Percentiles rank a stretch among this genome's conserved stretches.
phyloP scores from a whole-genome alignment of 2,888 invertebrate genomes.

The Pyrocoelia pectoralis region DNA sequence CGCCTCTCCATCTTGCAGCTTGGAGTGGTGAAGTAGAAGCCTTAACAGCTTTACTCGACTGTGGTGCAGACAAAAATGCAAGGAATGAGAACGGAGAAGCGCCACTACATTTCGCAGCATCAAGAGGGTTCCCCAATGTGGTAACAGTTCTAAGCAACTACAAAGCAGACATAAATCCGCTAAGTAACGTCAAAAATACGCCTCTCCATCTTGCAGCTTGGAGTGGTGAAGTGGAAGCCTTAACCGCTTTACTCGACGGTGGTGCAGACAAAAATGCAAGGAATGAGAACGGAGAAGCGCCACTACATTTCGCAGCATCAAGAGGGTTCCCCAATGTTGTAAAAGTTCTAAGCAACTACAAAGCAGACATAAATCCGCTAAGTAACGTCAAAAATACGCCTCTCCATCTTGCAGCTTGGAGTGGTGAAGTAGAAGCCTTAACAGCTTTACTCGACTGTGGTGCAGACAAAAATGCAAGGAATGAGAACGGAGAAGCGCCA shows the following conservation, averaged over 20 bases:
- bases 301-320: background rate
- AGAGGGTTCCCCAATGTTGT: background rate
- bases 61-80: background rate
- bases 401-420: background rate
- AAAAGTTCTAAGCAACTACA: background rate
- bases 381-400: background rate
- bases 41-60: background rate
- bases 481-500: background rate
- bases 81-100: background rate
- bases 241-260: background rate
- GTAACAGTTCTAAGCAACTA: background rate
- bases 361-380: background rate
- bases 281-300: background rate
- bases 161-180: background rate
- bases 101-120: background rate
- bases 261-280: background rate
- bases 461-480: background rate
- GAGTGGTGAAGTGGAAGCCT: background rate
- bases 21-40: background rate
- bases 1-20: background rate
- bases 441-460: background rate
- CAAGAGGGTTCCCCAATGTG: background rate
- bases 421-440: background rate
- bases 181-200: background rate
- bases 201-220: background rate